These are phyloP conservation scores for Phrynosoma blainvillii DNA, from an alignment of 2,113 vertebrate species.

Conservation along the genomic window DNA sequence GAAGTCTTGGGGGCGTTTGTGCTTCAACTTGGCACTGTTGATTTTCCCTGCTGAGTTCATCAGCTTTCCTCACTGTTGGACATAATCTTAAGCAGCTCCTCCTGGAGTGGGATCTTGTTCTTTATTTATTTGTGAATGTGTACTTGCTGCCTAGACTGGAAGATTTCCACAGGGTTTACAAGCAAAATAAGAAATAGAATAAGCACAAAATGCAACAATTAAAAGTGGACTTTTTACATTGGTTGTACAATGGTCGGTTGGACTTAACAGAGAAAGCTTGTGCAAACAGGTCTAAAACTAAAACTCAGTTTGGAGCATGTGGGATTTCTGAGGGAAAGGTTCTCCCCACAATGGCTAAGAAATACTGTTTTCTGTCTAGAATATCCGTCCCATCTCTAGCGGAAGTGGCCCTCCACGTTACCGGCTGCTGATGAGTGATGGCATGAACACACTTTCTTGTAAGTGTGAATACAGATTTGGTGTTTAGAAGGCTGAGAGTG, in stretches of 20 bases:
- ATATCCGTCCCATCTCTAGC: slow-evolving; percentile 89
- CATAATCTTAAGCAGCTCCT: neutral
- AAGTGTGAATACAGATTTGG: slow-evolving; percentile 64
- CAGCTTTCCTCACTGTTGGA: neutral
- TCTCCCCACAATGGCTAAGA: neutral
- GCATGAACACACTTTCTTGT: slow-evolving; percentile 91
- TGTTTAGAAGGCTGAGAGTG: neutral
- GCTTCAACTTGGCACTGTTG: neutral
- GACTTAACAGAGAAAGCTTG: too few species aligned
- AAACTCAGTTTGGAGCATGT: too few species aligned
- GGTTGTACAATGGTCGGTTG: too few species aligned
- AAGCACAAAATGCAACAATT: too few species aligned
- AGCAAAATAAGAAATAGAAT: too few species aligned
- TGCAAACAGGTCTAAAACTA: too few species aligned
- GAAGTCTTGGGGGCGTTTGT: fast-evolving
- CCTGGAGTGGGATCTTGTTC: neutral
- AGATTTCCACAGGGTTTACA: too few species aligned
- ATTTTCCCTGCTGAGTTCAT: neutral
- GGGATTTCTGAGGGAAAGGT: too few species aligned
- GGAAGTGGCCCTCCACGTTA: slow-evolving; percentile 87
- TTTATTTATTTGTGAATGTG: too few species aligned
- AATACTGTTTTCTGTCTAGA: slow-evolving; percentile 70
- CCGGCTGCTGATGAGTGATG: slow-evolving; percentile 95
- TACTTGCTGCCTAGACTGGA: too few species aligned
- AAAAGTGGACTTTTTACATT: too few species aligned